Base-by-base conservation (phyloP, 2,888 invertebrate genomes). In the Diplolepis rosae region DNA sequence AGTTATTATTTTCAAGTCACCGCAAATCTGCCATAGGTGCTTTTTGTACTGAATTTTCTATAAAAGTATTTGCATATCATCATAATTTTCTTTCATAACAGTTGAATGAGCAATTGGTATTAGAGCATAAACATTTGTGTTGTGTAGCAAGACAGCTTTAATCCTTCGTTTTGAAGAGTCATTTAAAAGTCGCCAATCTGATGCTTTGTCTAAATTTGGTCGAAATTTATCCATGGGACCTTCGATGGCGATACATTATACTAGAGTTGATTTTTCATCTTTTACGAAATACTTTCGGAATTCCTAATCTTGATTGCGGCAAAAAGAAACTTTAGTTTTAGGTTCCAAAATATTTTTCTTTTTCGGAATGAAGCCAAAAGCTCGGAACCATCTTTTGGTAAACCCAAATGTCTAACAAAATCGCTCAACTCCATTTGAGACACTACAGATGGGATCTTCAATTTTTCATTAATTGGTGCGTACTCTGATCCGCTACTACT, bases 51-150 rank as follows among this genome's bases (percentile, higher is more conserved):
- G 39, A 5, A 75, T 68, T 70, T 73, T 70, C 2, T 67, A 11
- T n/a, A 72, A 35, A 28, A 71, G 67, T 11, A 66, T 65, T 28
- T 69, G 30, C 3, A 75, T 24, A 61, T 56, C 15, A 15, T 18
- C 45, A 45, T 45, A 45, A 15, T 45, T 45, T 71, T 56, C 71
- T 52, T 78, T 75, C 27, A 71, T n/a, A 28, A 70, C 27, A 4
- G 74, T 70, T 4, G 82, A 81, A 69, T 85, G 81, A 15, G 72
- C 83, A 39, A 84, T 54, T 15, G 82, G 82, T 18, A 84, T 67
- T 27, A 82, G 77, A 13, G 80, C 75, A 72, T 71, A 83, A 52
- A 91, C 71, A 69, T 82, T 83, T 5, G 45, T 45, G 18, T 45
- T 45, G 18, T 45, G 45, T 18, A 45, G 45, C 15, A 45, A 15